Conservation (phyloP, 2,797 vertebrate genomes). For the Rhinophrynus dorsalis region DNA sequence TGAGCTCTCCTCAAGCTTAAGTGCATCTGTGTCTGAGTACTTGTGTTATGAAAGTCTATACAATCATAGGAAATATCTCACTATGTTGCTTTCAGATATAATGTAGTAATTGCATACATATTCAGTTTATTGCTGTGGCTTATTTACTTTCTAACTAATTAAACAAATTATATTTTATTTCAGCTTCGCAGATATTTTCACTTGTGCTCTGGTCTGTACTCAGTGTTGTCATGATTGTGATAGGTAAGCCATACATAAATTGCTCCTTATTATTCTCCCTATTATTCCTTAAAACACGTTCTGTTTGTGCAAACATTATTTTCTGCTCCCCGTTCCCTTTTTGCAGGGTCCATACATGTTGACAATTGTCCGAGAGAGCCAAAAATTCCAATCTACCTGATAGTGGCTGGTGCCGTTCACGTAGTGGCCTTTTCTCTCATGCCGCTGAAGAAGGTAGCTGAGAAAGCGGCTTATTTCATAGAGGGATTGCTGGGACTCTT, state of each 20-base stretch:
- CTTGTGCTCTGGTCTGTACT: constrained; percentile 32
- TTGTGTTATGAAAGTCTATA: no score
- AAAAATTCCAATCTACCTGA: constrained; percentile 43
- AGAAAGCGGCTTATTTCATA: constrained; percentile 24
- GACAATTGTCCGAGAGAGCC: constrained; percentile 33
- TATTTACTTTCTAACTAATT: not conserved
- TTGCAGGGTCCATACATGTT: constrained; percentile 32
- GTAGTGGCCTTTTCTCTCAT: constrained; percentile 20
- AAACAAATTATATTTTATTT: constrained; percentile 8
- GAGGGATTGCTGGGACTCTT: constrained; percentile 19
- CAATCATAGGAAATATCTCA: no score
- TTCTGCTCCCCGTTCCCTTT: not conserved
- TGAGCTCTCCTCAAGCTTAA: no score
- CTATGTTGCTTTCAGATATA: no score
- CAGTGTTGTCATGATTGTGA: constrained; percentile 37
- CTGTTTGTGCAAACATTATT: not conserved
- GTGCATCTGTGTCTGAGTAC: no score
- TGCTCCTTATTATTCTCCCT: not conserved
- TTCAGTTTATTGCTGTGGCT: no score
- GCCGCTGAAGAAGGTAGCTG: constrained; percentile 18
- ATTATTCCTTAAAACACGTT: not conserved
- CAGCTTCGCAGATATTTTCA: constrained; percentile 9
- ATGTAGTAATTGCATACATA: no score
- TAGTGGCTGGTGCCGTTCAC: constrained; percentile 33
- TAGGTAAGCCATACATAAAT: constrained; percentile 13